Evolutionary conservation across 2,888 invertebrate genomes (phyloP), one percentile per base, ranked within the genome.

Genomic region (Acleris holmiana): DNA sequence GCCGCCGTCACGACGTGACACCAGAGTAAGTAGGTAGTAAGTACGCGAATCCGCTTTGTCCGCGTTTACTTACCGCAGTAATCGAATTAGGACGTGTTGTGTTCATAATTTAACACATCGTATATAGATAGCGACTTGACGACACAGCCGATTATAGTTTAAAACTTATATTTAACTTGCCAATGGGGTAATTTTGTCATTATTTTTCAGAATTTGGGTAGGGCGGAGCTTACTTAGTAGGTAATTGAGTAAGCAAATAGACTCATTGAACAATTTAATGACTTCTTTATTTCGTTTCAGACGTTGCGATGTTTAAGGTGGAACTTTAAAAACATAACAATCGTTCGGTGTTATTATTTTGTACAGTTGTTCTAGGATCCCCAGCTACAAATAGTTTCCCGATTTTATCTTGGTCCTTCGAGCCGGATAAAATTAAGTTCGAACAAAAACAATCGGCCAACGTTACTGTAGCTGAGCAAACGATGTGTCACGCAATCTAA

Each of bases 31-130:
- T 87, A 35, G 57, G 53, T 58, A 21, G 53, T 58, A 87, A 89
- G 79, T 79, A 79, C 77, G 66, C 61, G 77, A 86, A 90, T 89
- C 90, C 79, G 88, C 88, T 89, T 89, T 88, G 84, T 82, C 70
- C 74, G 64, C 76, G 78, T 79, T 80, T 80, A 83, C 82, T 85
- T 84, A 81, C 78, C 73, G 67, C 70, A 66, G 74, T 89, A 90
- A 90, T 89, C 81, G 80, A 88, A 83, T 90, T 89, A 88, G 60
- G 62, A 69, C 61, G 69, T 70, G 68, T 69, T 71, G 68, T 72
- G 69, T 71, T 70, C 61, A 69, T 53, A 66, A 71, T 35, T 41
- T 49, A 44, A 23, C 35, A 17, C 17, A 55, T 53, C 18, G 18
- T 50, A 25, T 25, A 25, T 23, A 23, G 25, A 25, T 25, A 25